A percentile compares a stretch with the other conserved stretches of the same genome.
Evolutionary conservation across 2,888 invertebrate genomes (phyloP).

Genomic region (Lissocephala sabroskyi): DNA sequence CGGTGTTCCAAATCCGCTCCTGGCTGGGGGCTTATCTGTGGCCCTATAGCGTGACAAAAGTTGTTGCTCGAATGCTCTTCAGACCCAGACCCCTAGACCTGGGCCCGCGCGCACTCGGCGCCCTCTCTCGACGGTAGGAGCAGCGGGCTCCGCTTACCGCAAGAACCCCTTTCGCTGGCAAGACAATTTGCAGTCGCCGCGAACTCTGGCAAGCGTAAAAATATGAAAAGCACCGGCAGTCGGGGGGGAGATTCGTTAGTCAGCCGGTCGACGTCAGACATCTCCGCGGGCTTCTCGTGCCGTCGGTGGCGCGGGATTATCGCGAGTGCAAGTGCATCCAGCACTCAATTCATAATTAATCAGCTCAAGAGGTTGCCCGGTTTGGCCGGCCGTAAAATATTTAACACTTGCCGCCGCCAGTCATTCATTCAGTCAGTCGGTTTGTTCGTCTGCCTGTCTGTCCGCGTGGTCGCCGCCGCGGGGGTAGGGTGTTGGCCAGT

Average conservation of each 20-base stretch:
- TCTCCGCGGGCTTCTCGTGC: no score
- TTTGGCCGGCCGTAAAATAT: not conserved
- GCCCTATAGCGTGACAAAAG: slow-evolving; percentile 57
- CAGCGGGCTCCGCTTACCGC: no score
- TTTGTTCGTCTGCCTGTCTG: no score
- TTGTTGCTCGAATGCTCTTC: slow-evolving; percentile 64
- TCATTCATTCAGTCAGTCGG: no score
- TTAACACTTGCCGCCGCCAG: not conserved
- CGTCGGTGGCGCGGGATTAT: no score
- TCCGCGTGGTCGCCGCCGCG: no score
- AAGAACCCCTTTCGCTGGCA: no score
- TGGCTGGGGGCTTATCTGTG: slow-evolving; percentile 17
- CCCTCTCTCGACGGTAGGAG: slow-evolving; percentile 4
- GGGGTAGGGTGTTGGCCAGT: no score
- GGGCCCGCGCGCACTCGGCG: slow-evolving; percentile 12
- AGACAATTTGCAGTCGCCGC: slow-evolving; percentile 18
- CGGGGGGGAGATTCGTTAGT: not conserved
- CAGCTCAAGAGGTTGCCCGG: slow-evolving; percentile 23
- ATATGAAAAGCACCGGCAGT: slow-evolving; percentile 47
- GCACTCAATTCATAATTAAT: slow-evolving; percentile 53
- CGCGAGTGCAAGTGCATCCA: slow-evolving; percentile 17
- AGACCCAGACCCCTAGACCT: slow-evolving; percentile 32
- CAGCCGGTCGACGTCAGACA: not conserved
- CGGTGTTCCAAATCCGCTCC: no score
- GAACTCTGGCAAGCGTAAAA: slow-evolving; percentile 51